Percentiles rank a stretch among this genome's conserved stretches.
Evolutionary conservation across 53 echinoderm and acorn worm genomes (phyloP).

Genomic region (Paelopatides confundens): DNA sequence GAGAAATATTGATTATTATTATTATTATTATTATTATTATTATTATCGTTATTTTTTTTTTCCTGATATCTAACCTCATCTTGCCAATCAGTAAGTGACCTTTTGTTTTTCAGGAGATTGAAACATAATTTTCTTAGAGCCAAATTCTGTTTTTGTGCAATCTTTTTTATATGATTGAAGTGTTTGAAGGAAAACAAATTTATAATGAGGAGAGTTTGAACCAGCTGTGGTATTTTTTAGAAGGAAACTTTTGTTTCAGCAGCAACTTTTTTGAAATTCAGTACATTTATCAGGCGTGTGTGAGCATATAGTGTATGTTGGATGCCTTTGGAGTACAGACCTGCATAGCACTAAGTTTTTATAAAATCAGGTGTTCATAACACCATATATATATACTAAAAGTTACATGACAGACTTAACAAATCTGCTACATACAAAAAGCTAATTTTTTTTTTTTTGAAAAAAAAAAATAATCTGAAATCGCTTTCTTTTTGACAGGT

Average conservation of each 20-base stretch:
- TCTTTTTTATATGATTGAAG: constrained; percentile 59
- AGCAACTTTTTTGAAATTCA: constrained; percentile 50
- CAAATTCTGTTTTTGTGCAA: constrained; percentile 62
- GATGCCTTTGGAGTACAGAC: constrained; percentile 43
- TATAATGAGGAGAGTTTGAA: constrained; percentile 33
- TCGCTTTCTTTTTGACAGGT: constrained; percentile 7
- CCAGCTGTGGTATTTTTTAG: constrained; percentile 56
- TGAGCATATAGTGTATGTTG: constrained; percentile 45
- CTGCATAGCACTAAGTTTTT: constrained; percentile 46
- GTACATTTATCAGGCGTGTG: constrained; percentile 60
- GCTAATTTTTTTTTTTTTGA: not conserved
- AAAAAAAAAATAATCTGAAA: constrained; percentile 5
- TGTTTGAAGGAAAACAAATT: constrained; percentile 32
- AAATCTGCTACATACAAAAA: constrained; percentile 25
- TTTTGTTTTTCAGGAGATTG: constrained; percentile 61
- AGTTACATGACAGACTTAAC: not conserved
- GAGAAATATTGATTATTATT: constrained; percentile 23
- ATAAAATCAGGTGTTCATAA: constrained; percentile 20
- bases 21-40: constrained; percentile 9
- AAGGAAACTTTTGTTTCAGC: constrained; percentile 44
- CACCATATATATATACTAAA: constrained; percentile 21
- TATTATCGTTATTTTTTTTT: not conserved
- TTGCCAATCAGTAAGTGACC: constrained; percentile 63
- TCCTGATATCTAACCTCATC: constrained; percentile 57
- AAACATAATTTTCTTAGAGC: constrained; percentile 59